Conservation (phyloP, 2,888 invertebrate genomes). For the Mythimna impura region DNA sequence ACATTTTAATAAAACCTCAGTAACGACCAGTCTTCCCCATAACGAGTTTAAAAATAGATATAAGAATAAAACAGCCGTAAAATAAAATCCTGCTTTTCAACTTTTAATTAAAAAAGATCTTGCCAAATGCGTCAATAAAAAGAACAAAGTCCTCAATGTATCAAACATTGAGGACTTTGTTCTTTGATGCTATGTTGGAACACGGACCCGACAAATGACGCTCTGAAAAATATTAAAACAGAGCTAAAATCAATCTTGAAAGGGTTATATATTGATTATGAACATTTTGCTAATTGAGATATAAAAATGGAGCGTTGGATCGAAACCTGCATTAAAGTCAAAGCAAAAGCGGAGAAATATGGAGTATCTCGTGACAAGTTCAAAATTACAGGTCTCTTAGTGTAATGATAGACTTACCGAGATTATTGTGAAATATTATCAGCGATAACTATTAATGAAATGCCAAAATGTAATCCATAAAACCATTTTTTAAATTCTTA, state of each 20-base stretch:
- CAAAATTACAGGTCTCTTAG: too few relatives aligned
- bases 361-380: too few relatives aligned
- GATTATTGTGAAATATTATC: too few relatives aligned
- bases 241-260: not conserved
- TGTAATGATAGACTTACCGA: too few relatives aligned
- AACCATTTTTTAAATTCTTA: too few relatives aligned
- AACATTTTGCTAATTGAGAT: not conserved
- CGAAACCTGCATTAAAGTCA: too few relatives aligned
- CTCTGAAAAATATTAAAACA: constrained; percentile 11
- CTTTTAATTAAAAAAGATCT: constrained; percentile 31
- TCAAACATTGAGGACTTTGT: too few relatives aligned
- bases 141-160: not conserved
- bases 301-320: too few relatives aligned
- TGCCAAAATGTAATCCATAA: too few relatives aligned
- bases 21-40: constrained; percentile 1
- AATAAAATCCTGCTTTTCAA: constrained; percentile 2
- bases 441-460: too few relatives aligned
- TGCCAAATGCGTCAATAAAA: constrained; percentile 2
- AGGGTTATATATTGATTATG: not conserved
- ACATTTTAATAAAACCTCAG: not conserved
- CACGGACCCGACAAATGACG: not conserved
- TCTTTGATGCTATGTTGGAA: constrained; percentile 26
- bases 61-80: constrained; percentile 19
- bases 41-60: constrained; percentile 26
- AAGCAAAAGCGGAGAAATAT: too few relatives aligned